These are phyloP conservation scores for Drosophila trichaetosa DNA, from an alignment of 2,888 invertebrate genomes.

Conservation along the genomic window DNA sequence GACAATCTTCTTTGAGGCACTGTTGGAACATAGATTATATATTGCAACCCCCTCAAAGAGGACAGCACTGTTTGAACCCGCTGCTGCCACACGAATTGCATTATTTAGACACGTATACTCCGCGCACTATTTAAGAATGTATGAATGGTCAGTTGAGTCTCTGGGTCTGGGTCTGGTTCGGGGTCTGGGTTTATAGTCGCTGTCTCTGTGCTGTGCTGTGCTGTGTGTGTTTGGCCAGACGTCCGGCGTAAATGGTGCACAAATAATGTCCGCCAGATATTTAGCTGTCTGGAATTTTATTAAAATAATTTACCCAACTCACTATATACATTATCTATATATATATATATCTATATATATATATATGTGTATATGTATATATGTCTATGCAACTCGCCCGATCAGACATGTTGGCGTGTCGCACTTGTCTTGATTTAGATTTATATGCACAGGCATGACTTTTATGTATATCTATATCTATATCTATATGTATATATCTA, in stretches of 20 bases:
- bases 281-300: constrained; percentile 69
- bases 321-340: not conserved
- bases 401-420: constrained; percentile 18
- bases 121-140: not conserved
- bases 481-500: constrained; percentile 10
- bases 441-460: constrained; percentile 30
- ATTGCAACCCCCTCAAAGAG: too few relatives aligned
- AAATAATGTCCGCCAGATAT: constrained; percentile 46
- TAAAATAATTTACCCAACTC: constrained; percentile 61
- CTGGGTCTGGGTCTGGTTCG: not conserved
- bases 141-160: not conserved
- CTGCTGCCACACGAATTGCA: constrained; percentile 24
- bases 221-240: constrained; percentile 36
- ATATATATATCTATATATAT: not conserved
- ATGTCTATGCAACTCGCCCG: not conserved
- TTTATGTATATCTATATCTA: constrained; percentile 6
- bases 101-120: constrained; percentile 10
- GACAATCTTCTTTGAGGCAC: not conserved
- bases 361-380: not conserved
- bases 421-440: constrained; percentile 38
- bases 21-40: not conserved
- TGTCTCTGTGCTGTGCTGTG: constrained; percentile 15
- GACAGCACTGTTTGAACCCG: constrained; percentile 17
- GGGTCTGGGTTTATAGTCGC: not conserved
- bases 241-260: constrained; percentile 10